These are phyloP conservation scores for Lamellibrachia luymesi DNA, from an alignment of 1,140 invertebrate species.

Conservation along the genomic window DNA sequence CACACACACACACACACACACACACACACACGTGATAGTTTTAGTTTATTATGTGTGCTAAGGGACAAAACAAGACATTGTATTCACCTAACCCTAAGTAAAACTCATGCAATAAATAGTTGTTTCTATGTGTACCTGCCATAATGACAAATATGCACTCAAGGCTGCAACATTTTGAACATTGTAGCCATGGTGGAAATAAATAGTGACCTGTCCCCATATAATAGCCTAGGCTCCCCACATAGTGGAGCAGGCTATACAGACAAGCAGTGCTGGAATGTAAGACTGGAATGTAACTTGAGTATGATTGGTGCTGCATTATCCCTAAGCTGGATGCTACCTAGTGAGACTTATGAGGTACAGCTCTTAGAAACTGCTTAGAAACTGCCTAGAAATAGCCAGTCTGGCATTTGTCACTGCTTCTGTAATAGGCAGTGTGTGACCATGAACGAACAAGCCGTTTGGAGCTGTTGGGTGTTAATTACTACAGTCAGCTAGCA, in stretches of 20 bases:
- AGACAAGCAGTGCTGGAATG: neutral
- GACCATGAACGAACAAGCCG: neutral
- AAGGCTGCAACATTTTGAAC: too few relatives aligned
- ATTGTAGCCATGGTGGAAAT: neutral
- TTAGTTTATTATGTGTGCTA: neutral
- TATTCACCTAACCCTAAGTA: neutral
- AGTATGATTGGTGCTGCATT: neutral
- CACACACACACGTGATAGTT: too few relatives aligned
- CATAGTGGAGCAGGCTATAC: neutral
- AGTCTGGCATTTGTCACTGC: neutral
- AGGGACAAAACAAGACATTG: neutral
- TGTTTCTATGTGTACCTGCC: neutral
- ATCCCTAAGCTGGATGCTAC: neutral
- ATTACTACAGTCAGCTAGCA: neutral
- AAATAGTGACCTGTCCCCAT: neutral
- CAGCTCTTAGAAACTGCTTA: neutral
- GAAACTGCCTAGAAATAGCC: neutral
- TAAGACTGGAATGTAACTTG: neutral
- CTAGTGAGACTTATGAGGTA: neutral
- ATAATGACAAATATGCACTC: neutral
- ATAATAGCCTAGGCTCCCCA: neutral
- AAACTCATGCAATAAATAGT: neutral
- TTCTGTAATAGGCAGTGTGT: neutral
- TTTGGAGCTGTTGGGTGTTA: neutral
- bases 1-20: too few relatives aligned